These are phyloP conservation scores for Mesoclemmys tuberculata DNA, from an alignment of 2,113 vertebrate species.

Conservation along the genomic window DNA sequence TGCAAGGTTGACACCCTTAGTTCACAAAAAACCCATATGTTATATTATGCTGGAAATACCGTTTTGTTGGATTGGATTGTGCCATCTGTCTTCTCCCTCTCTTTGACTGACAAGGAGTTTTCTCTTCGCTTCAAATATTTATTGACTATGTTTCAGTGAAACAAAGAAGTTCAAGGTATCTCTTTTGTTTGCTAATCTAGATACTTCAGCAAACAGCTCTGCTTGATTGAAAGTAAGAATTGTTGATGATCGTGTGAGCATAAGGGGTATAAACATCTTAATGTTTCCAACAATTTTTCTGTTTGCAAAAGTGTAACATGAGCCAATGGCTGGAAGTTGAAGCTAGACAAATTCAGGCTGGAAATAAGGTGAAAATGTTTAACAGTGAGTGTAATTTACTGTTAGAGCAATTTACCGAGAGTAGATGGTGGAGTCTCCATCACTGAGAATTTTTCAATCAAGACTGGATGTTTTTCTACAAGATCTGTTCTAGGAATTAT, in stretches of 20 bases:
- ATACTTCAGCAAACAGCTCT: slow-evolving; percentile 6
- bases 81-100: not conserved
- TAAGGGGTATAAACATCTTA: not conserved
- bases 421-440: not conserved
- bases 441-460: not conserved
- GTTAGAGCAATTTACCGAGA: not conserved
- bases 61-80: not conserved
- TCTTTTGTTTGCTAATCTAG: slow-evolving; percentile 24
- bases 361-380: not conserved
- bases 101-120: not conserved
- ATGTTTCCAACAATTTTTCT: not conserved
- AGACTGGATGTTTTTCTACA: not conserved
- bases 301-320: not conserved
- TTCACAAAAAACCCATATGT: not conserved
- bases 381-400: not conserved
- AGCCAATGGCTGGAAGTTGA: not conserved
- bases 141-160: not conserved
- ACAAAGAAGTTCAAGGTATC: not conserved
- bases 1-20: not conserved
- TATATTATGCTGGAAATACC: not conserved
- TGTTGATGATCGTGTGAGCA: not conserved
- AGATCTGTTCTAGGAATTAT: not conserved
- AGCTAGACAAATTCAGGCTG: not conserved
- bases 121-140: not conserved
- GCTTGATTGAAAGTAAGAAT: not conserved